Evolutionary conservation across 23 tunicate genomes (phyloP), one percentile per base, ranked within the genome.

Genomic region (Corella eumyota): DNA sequence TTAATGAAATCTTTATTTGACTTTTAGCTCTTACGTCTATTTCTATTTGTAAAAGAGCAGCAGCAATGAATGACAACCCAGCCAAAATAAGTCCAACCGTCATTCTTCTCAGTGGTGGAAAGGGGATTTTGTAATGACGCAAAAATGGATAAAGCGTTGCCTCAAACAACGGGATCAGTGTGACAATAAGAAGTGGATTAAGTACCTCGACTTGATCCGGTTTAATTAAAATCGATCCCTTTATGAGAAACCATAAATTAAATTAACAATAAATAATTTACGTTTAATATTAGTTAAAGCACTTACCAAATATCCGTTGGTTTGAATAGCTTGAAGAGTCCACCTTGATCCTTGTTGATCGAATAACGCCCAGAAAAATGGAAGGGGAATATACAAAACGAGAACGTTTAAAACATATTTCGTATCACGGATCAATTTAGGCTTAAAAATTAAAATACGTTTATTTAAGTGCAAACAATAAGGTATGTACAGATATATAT

Each of bases 291-390:
- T 15, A 40, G n/a, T n/a, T 6, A 2, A 27, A 40, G 45, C 60
- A 23, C 74, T 32, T 50, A 87, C 99, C 90, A 87, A 73, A 54
- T 84, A 65, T 34, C 99, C 99, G 45, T 93, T 86, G 23, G 94
- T 69, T 73, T 93, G 96, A 44, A 87, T 93, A 9, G 95, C 95
- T 56, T 87, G 93, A 30, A 93, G 57, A 22, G 99, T 93, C 99
- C 99, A 93, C 34, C 99, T 68, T 36, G 90, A 77, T 4, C 99
- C 99, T 78, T 93, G 99, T 53, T 84, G 93, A 57, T 93, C 95
- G 50, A 93, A 93, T 9, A 93, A 58, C 1, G 99, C 99, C 99
- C 99, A 93, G 71, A 93, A 93, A 59, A 78, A 72, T 4, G 88
- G 85, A 3, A 93, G 70, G 20, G 99, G 99, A 58, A 93, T 68